A percentile compares a stretch with the other conserved stretches of the same genome.
These are phyloP conservation scores for Hirtodrosophila trivittata DNA, from an alignment of 2,888 invertebrate genomes.

Conservation along the genomic window DNA sequence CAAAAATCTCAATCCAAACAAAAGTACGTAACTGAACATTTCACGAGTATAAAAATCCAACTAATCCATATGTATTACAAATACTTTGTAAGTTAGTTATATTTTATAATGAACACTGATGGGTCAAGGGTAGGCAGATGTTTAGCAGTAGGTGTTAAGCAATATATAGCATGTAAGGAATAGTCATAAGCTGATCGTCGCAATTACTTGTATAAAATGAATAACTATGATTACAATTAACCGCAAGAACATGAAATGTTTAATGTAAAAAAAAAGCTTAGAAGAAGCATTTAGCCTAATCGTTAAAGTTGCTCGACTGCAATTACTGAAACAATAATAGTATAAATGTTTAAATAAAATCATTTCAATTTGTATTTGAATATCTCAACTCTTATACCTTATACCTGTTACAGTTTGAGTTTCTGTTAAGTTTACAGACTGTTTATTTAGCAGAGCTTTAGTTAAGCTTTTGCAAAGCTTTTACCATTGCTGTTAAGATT, in stretches of 20 bases:
- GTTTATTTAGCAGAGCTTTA: neutral
- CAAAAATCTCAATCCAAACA: conserved; percentile 50
- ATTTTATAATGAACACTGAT: conserved; percentile 58
- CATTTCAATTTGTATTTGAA: conserved; percentile 20
- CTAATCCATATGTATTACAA: conserved; percentile 27
- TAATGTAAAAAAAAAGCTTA: conserved; percentile 28
- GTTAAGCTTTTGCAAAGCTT: conserved; percentile 27
- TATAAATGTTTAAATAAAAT: conserved; percentile 56
- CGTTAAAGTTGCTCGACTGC: conserved; percentile 48
- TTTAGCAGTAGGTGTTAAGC: conserved; percentile 75
- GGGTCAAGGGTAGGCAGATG: conserved; percentile 70
- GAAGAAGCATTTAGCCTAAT: conserved; percentile 39
- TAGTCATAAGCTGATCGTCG: conserved; percentile 53
- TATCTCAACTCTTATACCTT: too few relatives aligned
- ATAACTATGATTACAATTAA: conserved; percentile 68
- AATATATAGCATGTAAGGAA: conserved; percentile 54
- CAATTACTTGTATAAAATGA: conserved; percentile 51
- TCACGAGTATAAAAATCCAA: conserved; percentile 51
- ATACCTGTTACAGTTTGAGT: neutral
- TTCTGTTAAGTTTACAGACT: neutral
- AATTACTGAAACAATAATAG: conserved; percentile 68
- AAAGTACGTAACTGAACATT: conserved; percentile 69
- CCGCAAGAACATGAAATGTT: conserved; percentile 66
- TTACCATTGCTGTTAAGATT: neutral
- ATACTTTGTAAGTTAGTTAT: conserved; percentile 31